phyloP scores from a whole-genome alignment of 2,113 vertebrate species.

The Cyprinus carpio region DNA sequence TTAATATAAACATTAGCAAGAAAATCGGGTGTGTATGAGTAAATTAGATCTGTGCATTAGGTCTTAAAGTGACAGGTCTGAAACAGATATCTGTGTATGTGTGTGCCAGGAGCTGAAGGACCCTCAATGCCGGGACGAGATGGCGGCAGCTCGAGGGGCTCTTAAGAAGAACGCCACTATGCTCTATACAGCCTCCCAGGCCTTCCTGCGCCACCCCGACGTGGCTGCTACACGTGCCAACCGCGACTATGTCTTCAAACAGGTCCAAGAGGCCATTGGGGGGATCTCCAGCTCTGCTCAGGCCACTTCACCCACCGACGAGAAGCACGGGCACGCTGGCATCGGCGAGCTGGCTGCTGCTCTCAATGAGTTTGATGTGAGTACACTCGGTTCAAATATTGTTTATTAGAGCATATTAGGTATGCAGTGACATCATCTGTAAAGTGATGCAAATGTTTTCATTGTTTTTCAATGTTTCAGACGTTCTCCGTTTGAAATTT shows the following conservation, averaged over 20 bases:
- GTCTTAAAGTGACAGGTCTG: background rate
- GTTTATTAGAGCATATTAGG: background rate
- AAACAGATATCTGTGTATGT: conserved; percentile 18
- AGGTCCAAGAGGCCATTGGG: conserved; percentile 96
- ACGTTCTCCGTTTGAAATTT: too few species aligned
- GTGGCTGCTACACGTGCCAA: conserved; percentile 96
- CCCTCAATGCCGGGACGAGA: conserved; percentile 95
- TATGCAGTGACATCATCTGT: background rate
- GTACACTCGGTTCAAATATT: conserved; percentile 59
- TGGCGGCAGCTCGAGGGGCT: conserved; percentile 94
- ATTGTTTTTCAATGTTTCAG: background rate
- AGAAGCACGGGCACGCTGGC: conserved; percentile 94
- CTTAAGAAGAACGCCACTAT: conserved; percentile 99
- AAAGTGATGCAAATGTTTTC: background rate
- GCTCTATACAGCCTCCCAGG: conserved; percentile 96
- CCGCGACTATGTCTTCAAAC: conserved; percentile 97
- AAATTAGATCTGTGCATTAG: background rate
- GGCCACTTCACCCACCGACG: conserved; percentile 91
- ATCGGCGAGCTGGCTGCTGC: conserved; percentile 97
- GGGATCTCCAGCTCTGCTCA: conserved; percentile 96
- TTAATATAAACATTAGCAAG: too few species aligned
- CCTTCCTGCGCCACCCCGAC: conserved; percentile 94
- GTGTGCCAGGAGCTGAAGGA: conserved; percentile 90
- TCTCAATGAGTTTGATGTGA: conserved; percentile 97
- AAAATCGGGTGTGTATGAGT: background rate